These are phyloP conservation scores for Eumerus sabulonum DNA, from an alignment of 2,888 invertebrate species.

Conservation along the genomic window DNA sequence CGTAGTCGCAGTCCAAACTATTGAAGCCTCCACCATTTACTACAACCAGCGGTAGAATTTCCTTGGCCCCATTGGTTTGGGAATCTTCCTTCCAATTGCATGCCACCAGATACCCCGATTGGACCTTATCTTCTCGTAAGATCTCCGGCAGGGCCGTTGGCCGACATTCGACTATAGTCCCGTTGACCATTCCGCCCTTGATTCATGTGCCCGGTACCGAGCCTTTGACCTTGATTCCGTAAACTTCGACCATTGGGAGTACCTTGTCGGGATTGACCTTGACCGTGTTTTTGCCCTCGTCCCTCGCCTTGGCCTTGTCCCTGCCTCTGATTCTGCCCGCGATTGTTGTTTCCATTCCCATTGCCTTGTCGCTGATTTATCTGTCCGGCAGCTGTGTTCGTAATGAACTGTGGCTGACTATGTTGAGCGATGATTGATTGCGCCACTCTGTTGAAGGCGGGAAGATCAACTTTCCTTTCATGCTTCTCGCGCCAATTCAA, in stretches of 20 bases:
- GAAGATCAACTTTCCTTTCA: no score
- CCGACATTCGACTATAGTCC: constrained; percentile 27
- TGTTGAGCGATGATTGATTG: no score
- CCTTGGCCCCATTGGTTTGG: neutral
- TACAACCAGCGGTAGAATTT: constrained; percentile 43
- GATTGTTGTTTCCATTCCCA: neutral
- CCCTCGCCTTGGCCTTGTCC: constrained; percentile 4
- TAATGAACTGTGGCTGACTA: no score
- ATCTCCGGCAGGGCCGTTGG: constrained; percentile 15
- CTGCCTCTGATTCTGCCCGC: neutral
- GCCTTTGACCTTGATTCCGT: no score
- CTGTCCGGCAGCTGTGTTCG: no score
- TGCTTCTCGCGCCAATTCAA: no score
- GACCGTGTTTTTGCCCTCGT: constrained; percentile 5
- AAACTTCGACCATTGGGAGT: no score
- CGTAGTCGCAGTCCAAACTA: constrained; percentile 1
- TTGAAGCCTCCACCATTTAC: constrained; percentile 29
- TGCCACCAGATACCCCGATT: constrained; percentile 1
- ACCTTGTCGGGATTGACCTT: constrained; percentile 7
- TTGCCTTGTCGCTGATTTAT: neutral
- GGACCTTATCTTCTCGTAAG: neutral
- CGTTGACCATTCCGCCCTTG: neutral
- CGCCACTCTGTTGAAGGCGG: no score
- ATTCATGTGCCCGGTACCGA: no score
- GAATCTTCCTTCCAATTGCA: neutral